These are phyloP conservation scores for Bombycilla garrulus DNA, from an alignment of 2,113 vertebrate genomes.

Conservation along the genomic window DNA sequence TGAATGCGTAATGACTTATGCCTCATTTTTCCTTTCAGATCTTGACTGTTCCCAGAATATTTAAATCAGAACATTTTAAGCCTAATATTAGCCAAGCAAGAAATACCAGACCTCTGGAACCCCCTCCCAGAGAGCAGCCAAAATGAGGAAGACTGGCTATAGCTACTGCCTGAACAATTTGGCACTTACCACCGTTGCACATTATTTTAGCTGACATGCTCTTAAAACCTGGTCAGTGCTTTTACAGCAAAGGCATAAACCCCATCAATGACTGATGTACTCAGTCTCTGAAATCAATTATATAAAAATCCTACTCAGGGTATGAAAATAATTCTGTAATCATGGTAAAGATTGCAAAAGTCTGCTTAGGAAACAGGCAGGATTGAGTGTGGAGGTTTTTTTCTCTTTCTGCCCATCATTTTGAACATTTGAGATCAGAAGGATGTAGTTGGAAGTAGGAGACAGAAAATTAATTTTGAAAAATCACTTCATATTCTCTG, in stretches of 20 bases:
- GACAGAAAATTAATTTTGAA: neutral
- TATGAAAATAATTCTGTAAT: neutral
- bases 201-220: neutral
- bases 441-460: neutral
- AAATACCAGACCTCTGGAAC: neutral
- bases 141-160: neutral
- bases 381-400: neutral
- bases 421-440: neutral
- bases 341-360: neutral
- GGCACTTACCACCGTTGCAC: neutral
- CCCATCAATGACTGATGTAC: neutral
- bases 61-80: neutral
- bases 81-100: neutral
- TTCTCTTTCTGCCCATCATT: neutral
- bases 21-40: neutral
- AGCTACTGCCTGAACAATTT: neutral
- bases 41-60: neutral
- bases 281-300: neutral
- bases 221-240: neutral
- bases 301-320: neutral
- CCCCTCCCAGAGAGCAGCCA: neutral
- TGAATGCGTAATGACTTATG: neutral
- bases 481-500: neutral
- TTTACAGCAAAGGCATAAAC: neutral
- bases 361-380: neutral